Conservation (phyloP, 2,888 invertebrate genomes). For the Nemotelus pantherinus region DNA sequence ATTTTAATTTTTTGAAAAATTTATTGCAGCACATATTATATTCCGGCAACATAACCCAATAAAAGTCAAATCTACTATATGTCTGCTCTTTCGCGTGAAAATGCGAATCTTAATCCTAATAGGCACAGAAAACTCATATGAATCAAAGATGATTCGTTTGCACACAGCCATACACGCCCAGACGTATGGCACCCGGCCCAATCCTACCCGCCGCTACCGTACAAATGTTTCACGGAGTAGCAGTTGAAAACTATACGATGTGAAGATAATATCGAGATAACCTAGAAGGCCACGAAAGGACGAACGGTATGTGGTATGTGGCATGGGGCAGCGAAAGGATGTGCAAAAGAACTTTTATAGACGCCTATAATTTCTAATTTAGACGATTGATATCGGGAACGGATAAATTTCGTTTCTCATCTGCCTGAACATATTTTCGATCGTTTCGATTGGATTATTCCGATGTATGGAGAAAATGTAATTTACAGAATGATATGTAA, state of each 20-base stretch:
- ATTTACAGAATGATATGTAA: background rate
- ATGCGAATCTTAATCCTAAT: background rate
- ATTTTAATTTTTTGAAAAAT: too few relatives aligned
- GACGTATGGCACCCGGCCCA: too few relatives aligned
- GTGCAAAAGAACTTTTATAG: background rate
- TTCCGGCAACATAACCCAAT: too few relatives aligned
- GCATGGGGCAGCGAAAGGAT: background rate
- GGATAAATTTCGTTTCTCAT: background rate
- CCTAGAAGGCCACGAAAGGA: background rate
- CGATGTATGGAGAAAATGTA: background rate
- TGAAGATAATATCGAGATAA: background rate
- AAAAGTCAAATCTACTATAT: too few relatives aligned
- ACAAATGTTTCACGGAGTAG: background rate
- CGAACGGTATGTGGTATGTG: background rate
- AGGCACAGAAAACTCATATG: background rate
- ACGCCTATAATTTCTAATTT: slow-evolving; percentile 19
- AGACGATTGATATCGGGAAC: slow-evolving; percentile 4
- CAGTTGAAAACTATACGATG: background rate
- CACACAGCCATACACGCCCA: background rate
- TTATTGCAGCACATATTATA: too few relatives aligned
- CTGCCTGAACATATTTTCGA: background rate
- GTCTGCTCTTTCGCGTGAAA: too few relatives aligned
- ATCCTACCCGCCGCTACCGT: too few relatives aligned
- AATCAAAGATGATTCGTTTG: slow-evolving; percentile 19
- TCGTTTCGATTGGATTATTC: slow-evolving; percentile 7